Conservation (phyloP, 2,888 invertebrate species). For the Pycnomerus fuliginosus region DNA sequence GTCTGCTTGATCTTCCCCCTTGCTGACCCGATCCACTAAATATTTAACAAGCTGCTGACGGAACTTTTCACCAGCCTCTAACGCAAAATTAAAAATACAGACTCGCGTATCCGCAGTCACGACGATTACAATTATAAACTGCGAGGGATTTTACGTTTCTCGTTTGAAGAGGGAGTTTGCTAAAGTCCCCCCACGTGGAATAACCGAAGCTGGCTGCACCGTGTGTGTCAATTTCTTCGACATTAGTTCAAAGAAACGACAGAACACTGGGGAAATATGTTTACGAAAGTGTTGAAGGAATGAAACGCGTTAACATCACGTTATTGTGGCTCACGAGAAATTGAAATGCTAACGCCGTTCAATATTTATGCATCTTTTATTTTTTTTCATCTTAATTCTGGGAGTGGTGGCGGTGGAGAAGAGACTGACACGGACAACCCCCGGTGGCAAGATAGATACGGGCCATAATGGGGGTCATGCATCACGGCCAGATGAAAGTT, state of each 20-base stretch:
- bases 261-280: slow-evolving; percentile 54
- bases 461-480: slow-evolving; percentile 49
- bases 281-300: slow-evolving; percentile 44
- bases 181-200: slow-evolving; percentile 15
- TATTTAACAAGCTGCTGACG: slow-evolving; percentile 37
- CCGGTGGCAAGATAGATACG: slow-evolving; percentile 39
- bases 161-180: slow-evolving; percentile 9
- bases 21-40: slow-evolving; percentile 32
- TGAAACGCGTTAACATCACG: slow-evolving; percentile 49
- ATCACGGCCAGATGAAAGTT: slow-evolving; percentile 54
- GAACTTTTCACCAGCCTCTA: slow-evolving; percentile 37
- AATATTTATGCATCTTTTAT: slow-evolving; percentile 41
- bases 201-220: slow-evolving; percentile 7
- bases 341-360: slow-evolving; percentile 50
- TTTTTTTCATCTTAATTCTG: too few relatives aligned
- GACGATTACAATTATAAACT: too few relatives aligned
- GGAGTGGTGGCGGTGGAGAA: too few relatives aligned
- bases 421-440: slow-evolving; percentile 16
- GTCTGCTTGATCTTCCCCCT: slow-evolving; percentile 31
- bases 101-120: slow-evolving; percentile 23
- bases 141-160: slow-evolving; percentile 13
- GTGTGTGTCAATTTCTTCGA: slow-evolving; percentile 48
- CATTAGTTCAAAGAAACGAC: slow-evolving; percentile 51
- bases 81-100: slow-evolving; percentile 43
- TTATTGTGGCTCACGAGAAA: slow-evolving; percentile 50